Evolutionary conservation across 2,888 invertebrate genomes (phyloP), one percentile per base, ranked within the genome.

Genomic region (Lycophotia porphyrea): DNA sequence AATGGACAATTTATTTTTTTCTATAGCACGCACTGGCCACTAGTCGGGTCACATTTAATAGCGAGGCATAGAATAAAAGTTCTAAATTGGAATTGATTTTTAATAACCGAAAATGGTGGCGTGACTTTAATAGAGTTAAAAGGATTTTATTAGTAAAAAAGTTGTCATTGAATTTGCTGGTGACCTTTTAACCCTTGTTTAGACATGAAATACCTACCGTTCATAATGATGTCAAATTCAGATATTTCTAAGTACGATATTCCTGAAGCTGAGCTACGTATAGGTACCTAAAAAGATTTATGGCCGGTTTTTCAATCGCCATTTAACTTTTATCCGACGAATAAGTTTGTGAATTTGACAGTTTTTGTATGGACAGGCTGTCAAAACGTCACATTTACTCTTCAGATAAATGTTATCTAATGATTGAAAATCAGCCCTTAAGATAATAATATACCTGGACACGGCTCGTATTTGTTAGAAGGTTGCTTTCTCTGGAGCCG

Each of bases 1-100:
- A 92, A 93, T 90, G 88, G 81, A 89, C 90, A 89, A 88, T 90
- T 90, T 89, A 66, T 80, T 84, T 86, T 84, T 88, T 83, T 84
- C 72, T 76, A 75, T 73, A 85, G 76, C 84, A 81, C 84, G 84
- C 76, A 88, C 89, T 89, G 89, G 87, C 89, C 89, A 87, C 88
- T 88, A 83, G 88, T 87, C 86, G 70, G 84, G 84, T 82, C 81
- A 86, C 78, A 89, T 83, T 87, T 87, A 86, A 85, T 83, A 72
- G 82, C 75, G 34, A 65, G 78, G 9, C 88, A 88, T 70, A 88
- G 89, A 89, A 34, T 89, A 87, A 85, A 74, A 76, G 36, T 70
- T 58, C 36, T 18, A 49, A 81, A 74, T 73, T 77, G 60, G 60
- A 80, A 74, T 80, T 61, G 67, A 78, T 76, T 78, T 74, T 74